Base-by-base conservation (phyloP, 2,113 vertebrate species). In the Melanocharis versteri region DNA sequence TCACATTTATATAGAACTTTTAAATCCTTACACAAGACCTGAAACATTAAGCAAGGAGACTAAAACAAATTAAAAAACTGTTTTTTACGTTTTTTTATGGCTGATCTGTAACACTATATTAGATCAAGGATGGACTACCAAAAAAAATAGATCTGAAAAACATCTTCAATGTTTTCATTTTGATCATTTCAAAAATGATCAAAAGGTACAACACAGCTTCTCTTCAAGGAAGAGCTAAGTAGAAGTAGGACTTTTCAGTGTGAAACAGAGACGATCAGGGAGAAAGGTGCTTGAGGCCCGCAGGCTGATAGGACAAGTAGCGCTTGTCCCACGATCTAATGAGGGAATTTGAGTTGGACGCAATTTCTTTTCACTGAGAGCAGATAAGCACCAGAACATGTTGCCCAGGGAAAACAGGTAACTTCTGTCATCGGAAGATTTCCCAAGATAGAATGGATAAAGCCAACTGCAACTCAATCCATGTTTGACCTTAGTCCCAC, bases 271-370 rank as follows among this genome's bases (percentile, higher is more conserved):
- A 65, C 45, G 58, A 28, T 15, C 10, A 24, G 28, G 44, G 16
- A 76, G 26, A 69, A 72, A 79, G 13, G 11, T 3, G 10, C 33
- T 44, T 76, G 48, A 69, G 39, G n/a, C 65, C 62, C 69, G 37
- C 8, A n/a, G 15, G 7, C n/a, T 61, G 40, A 69, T 16, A 48
- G 54, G 48, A 76, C 28, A 61, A 61, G 22, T 6, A 58, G 26
- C 1, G 1, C 40, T 27, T 1, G 2, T 80, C n/a, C 26, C 24
- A 35, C 4, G 4, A 56, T 31, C 37, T n/a, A 48, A 71, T 10
- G 19, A 83, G 10, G 21, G 68, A 83, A 68, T 71, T 26, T 37
- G 21, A 76, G 31, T 14, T 51, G 80, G 31, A 80, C 83, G 61
- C 19, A 69, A 76, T 61, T 61, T 69, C 35, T 69, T 94, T 66